Percentiles rank a stretch among this genome's conserved stretches.
Conservation (phyloP, 23 tunicate species). For the Corella eumyota region DNA sequence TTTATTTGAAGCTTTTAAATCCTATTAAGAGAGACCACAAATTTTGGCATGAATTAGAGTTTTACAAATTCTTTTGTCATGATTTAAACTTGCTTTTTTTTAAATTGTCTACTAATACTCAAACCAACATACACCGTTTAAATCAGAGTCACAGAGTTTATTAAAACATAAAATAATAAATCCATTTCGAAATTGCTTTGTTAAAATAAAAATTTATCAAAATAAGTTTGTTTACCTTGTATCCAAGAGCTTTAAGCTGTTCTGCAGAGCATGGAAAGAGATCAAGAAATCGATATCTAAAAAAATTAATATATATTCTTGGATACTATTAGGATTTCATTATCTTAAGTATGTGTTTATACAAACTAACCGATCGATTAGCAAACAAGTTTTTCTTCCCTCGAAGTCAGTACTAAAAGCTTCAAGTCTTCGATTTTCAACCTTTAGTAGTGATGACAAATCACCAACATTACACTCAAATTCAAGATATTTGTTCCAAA, state of each 20-base stretch:
- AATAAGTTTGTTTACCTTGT: conserved; percentile 47
- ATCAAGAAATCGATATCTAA: conserved; percentile 87
- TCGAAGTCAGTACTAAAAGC: conserved; percentile 76
- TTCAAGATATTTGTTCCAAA: conserved; percentile 92
- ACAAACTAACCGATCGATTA: conserved; percentile 65
- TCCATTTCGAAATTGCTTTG: no score
- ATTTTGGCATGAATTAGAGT: no score
- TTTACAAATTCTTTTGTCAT: no score
- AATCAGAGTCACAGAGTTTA: no score
- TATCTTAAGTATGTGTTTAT: neutral
- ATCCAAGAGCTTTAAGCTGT: conserved; percentile 73
- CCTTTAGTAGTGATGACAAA: conserved; percentile 80
- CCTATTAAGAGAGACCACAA: no score
- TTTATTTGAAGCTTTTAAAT: conserved; percentile 10
- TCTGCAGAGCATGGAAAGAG: conserved; percentile 85
- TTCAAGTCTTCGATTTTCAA: conserved; percentile 73
- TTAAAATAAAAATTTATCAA: no score
- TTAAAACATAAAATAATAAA: no score
- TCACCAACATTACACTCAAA: conserved; percentile 95
- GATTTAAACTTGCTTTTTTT: no score
- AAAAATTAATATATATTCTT: neutral
- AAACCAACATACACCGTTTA: no score
- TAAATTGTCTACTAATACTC: no score
- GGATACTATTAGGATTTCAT: neutral
- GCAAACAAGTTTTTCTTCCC: conserved; percentile 72